Evolutionary conservation across 2,888 invertebrate species (phyloP).

Genomic region (Alloscopus bannaensis): DNA sequence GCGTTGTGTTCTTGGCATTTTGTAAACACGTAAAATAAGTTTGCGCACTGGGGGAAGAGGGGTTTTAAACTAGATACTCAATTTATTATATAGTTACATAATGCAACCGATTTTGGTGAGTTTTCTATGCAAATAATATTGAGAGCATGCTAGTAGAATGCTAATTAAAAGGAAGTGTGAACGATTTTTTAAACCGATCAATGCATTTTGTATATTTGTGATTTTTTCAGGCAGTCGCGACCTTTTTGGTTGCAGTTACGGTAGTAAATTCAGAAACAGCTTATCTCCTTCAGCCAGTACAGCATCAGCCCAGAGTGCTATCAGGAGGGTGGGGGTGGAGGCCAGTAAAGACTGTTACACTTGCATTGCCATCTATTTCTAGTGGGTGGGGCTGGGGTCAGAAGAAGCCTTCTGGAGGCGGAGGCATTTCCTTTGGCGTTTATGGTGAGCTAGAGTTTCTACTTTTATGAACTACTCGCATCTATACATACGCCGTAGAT

Average conservation of each 20-base stretch:
- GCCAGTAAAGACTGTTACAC: conserved; percentile 65
- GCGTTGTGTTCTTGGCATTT: not conserved
- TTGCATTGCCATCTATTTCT: conserved; percentile 53
- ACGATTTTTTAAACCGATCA: conserved; percentile 1
- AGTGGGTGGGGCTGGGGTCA: conserved; percentile 59
- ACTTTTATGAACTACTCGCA: too few species aligned
- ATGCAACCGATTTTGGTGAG: conserved; percentile 54
- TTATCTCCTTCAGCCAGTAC: conserved; percentile 49
- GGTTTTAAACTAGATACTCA: conserved; percentile 52
- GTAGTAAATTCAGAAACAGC: conserved; percentile 61
- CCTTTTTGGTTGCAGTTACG: conserved; percentile 63
- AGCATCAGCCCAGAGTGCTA: conserved; percentile 40
- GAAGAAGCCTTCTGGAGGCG: not conserved
- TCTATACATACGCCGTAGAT: not conserved
- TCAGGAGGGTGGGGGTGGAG: conserved; percentile 62
- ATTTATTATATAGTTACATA: conserved; percentile 36
- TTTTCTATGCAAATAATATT: not conserved
- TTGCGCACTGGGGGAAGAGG: too few species aligned
- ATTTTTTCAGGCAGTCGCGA: conserved; percentile 64
- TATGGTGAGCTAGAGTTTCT: too few species aligned
- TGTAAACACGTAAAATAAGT: too few species aligned
- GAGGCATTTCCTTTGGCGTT: conserved; percentile 30
- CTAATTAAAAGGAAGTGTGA: too few species aligned
- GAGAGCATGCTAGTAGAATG: too few species aligned
- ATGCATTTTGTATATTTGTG: conserved; percentile 4